Base-by-base conservation (phyloP, 2,797 vertebrate genomes). In the Halcyon chelicuti region DNA sequence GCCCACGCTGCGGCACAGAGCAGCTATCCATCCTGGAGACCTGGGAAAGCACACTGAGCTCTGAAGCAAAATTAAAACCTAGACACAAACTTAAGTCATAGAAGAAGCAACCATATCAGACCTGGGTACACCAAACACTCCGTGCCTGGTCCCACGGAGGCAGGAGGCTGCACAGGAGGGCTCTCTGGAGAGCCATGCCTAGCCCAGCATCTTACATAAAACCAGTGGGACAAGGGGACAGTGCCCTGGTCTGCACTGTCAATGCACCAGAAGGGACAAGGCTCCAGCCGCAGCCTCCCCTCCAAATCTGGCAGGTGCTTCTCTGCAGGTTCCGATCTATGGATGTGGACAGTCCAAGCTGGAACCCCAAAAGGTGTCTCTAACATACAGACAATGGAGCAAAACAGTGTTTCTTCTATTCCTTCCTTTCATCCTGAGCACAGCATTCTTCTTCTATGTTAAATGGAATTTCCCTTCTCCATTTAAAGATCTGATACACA, bases 81-180 rank as follows among this genome's bases (percentile, higher is more conserved):
- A 1, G 55, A 4, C 25, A 23, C 12, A 9, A 68, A 6, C 10
- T 12, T 1, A 2, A 39, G 9, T 0, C 9, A 2, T 0, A 2
- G 85, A 3, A 35, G 37, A 2, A 54, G 58, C 19, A 68, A 14
- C 22, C 14, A 23, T 3, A 25, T 0, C 62, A 46, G 46, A 14
- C 5, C 31, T 14, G 63, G 54, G 14, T 23, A 31, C 40, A 20
- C 39, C 29, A 51, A 5, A 7, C 1, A 0, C 13, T 2, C 5
- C 7, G 0, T 28, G 40, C 17, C 71, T 6, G 0, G 5, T 5
- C 16, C 16, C 52, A 8, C 14, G 1, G 1, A 11, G 37, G 55
- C 35, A 12, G 55, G 47, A 18, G 12, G 18, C 25, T 33, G 25
- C 1, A 21, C 44, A 60, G 42, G 67, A 65, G 62, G 23, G 5